Percentiles rank a stretch among this genome's conserved stretches.
Evolutionary conservation across 2,797 vertebrate species (phyloP).

Genomic region (Anguilla pacifica): DNA sequence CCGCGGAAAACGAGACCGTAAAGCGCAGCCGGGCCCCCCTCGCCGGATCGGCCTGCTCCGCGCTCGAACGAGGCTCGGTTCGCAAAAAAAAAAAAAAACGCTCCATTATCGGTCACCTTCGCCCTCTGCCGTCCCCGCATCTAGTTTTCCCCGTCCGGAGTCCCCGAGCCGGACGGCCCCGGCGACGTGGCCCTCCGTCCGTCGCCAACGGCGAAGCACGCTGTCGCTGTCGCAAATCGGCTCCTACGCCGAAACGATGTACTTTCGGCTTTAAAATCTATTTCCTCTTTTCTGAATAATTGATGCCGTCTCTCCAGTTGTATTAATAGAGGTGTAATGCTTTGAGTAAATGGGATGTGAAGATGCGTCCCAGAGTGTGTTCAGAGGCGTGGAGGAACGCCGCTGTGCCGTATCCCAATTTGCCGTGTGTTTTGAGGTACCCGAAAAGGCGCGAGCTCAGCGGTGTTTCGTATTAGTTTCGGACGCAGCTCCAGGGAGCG

Average conservation of each 20-base stretch:
- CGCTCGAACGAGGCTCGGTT: no score
- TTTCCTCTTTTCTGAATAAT: conserved; percentile 38
- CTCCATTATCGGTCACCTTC: background rate
- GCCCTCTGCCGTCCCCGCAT: background rate
- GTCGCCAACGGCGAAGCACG: background rate
- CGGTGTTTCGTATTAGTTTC: background rate
- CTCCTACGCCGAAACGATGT: conserved; percentile 6
- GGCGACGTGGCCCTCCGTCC: conserved; percentile 4
- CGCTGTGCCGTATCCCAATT: conserved; percentile 50
- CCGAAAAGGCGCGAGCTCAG: no score
- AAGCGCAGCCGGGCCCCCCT: background rate
- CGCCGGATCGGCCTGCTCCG: background rate
- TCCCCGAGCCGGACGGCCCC: background rate
- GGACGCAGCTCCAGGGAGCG: background rate
- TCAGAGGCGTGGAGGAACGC: conserved; percentile 41
- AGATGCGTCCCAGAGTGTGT: conserved; percentile 51
- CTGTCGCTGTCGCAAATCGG: no score
- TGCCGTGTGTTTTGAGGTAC: background rate
- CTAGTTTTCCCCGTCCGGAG: background rate
- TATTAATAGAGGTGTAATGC: conserved; percentile 40
- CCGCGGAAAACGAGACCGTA: background rate
- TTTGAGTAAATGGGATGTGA: conserved; percentile 55
- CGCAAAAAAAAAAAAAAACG: background rate
- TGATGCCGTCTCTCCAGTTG: conserved; percentile 3
- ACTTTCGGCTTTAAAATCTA: conserved; percentile 29